Conservation (phyloP, 1,140 invertebrate species). For the Atta colombica region DNA sequence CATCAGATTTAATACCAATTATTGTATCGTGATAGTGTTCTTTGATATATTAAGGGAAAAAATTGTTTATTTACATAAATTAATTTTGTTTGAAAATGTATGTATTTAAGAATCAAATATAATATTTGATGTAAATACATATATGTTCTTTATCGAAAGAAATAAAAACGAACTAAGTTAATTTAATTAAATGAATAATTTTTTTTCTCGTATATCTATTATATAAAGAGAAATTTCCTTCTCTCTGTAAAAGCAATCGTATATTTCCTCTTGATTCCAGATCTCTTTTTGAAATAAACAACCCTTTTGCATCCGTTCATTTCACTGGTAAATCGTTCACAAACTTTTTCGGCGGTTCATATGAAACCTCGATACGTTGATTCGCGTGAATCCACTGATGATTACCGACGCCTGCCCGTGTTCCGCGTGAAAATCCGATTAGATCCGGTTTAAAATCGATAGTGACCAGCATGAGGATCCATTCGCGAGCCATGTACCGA, state of each 20-base stretch:
- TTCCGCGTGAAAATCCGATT: conserved; percentile 76
- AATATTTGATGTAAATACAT: too few species aligned
- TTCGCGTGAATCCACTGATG: conserved; percentile 50
- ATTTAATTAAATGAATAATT: too few species aligned
- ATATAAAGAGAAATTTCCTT: too few species aligned
- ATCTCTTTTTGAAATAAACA: background rate
- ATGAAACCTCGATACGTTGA: background rate
- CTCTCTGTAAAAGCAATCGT: background rate
- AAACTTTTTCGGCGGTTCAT: conserved; percentile 37
- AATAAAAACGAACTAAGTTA: too few species aligned
- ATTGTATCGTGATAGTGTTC: background rate
- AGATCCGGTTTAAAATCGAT: conserved; percentile 78
- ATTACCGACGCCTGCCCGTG: conserved; percentile 58
- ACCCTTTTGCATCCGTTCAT: background rate
- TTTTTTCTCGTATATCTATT: background rate
- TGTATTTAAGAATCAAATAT: too few species aligned
- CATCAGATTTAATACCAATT: background rate
- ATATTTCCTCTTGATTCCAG: background rate
- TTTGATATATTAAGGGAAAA: too few species aligned
- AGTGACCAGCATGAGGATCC: conserved; percentile 47
- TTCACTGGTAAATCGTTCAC: conserved; percentile 15
- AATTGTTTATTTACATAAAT: too few species aligned
- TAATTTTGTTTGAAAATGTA: too few species aligned
- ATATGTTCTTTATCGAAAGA: too few species aligned
- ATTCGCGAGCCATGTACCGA: background rate